Evolutionary conservation across 2,113 vertebrate genomes (phyloP).

Genomic region (Suncus etruscus): DNA sequence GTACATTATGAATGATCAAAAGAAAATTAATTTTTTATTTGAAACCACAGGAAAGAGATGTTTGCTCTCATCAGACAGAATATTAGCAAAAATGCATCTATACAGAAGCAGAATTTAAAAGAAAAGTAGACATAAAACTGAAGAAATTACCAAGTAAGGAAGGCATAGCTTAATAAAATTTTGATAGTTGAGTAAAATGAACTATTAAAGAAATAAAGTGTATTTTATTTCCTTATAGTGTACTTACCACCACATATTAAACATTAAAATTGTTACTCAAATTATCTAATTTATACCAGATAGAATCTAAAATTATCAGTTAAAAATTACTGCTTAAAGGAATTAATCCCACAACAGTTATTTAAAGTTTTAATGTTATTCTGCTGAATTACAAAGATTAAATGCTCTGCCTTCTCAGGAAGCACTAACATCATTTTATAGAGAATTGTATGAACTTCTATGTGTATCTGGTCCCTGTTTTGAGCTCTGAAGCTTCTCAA

Average conservation of each 20-base stretch:
- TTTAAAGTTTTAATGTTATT: not conserved
- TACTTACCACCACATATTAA: not conserved
- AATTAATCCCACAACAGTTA: not conserved
- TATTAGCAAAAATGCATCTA: not conserved
- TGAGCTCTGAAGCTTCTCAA: not conserved
- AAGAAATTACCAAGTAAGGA: slow-evolving; percentile 9
- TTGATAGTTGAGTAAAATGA: not conserved
- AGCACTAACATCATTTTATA: not conserved
- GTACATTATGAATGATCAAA: not conserved
- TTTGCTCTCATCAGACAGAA: not conserved
- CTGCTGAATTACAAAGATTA: not conserved
- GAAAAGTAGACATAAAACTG: not conserved
- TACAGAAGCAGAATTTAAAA: not conserved
- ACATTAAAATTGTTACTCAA: not conserved
- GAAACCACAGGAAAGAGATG: not conserved
- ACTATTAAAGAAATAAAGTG: not conserved
- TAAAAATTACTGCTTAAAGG: not conserved
- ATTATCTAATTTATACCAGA: not conserved
- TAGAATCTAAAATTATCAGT: not conserved
- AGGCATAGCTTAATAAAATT: not conserved
- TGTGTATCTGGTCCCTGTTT: not conserved
- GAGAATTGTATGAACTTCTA: not conserved
- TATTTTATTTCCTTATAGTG: not conserved
- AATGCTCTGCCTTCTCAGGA: not conserved
- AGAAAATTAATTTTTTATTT: not conserved